These are phyloP conservation scores for Crotalus horridus DNA, from an alignment of 2,113 vertebrate species.

Conservation along the genomic window DNA sequence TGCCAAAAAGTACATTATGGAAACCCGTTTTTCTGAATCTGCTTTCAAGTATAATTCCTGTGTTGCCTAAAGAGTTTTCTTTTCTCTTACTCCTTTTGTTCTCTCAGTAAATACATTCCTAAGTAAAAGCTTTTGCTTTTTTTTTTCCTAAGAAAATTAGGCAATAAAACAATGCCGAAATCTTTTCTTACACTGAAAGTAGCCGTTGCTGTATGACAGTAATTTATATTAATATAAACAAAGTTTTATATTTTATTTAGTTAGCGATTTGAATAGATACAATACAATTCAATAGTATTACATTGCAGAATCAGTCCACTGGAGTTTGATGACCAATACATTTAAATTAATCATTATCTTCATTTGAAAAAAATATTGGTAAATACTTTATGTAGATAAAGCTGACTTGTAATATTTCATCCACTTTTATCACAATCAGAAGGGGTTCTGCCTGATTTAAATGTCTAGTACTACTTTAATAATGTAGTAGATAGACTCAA, in stretches of 20 bases:
- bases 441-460: background rate
- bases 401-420: background rate
- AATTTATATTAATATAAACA: background rate
- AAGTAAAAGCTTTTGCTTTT: background rate
- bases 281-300: background rate
- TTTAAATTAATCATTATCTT: background rate
- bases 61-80: background rate
- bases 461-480: background rate
- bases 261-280: background rate
- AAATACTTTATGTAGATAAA: background rate
- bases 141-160: background rate
- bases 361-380: background rate
- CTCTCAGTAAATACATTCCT: conserved; percentile 8
- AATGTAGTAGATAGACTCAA: background rate
- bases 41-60: background rate
- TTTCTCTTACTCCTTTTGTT: background rate
- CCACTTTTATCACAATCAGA: background rate
- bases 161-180: background rate
- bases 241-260: background rate
- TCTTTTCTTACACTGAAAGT: background rate
- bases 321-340: background rate
- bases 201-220: background rate
- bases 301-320: background rate
- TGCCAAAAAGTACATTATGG: background rate
- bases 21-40: background rate